Percentiles rank a stretch among this genome's conserved stretches.
Conservation (phyloP, 2,113 vertebrate species). For the Illadopsis cleaveri region DNA sequence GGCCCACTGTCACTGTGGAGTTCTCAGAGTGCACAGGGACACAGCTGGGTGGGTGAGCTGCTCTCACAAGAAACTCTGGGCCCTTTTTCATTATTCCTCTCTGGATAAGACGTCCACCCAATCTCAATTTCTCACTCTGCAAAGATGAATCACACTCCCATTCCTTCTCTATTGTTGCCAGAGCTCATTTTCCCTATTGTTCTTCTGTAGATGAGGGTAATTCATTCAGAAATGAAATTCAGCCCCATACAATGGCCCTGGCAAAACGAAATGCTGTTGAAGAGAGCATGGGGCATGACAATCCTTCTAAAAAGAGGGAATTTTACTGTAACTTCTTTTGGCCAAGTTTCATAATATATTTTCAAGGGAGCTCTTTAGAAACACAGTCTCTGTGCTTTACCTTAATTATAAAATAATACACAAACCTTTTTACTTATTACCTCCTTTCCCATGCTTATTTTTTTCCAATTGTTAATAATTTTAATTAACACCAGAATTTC, state of each 20-base stretch:
- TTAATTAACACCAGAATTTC: constrained; percentile 72
- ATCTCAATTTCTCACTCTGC: background rate
- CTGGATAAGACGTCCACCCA: background rate
- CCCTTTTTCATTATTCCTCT: background rate
- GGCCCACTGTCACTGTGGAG: background rate
- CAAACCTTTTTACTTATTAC: background rate
- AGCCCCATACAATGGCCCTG: background rate
- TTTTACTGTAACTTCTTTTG: background rate
- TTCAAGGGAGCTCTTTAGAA: background rate
- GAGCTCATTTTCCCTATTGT: constrained; percentile 1
- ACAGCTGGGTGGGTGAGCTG: background rate
- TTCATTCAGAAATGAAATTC: constrained; percentile 27
- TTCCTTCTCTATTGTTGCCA: background rate
- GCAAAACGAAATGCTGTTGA: background rate
- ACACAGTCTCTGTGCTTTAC: background rate
- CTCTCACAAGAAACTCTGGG: background rate
- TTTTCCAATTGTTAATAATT: constrained; percentile 52
- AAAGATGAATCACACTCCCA: background rate
- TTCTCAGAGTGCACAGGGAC: background rate
- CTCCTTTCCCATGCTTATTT: constrained; percentile 20
- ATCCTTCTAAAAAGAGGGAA: background rate
- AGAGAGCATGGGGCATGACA: background rate
- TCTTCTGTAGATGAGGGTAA: background rate
- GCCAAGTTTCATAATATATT: background rate
- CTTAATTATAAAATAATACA: background rate